Evolutionary conservation across 2,113 vertebrate genomes (phyloP).

Genomic region (Odocoileus virginianus): DNA sequence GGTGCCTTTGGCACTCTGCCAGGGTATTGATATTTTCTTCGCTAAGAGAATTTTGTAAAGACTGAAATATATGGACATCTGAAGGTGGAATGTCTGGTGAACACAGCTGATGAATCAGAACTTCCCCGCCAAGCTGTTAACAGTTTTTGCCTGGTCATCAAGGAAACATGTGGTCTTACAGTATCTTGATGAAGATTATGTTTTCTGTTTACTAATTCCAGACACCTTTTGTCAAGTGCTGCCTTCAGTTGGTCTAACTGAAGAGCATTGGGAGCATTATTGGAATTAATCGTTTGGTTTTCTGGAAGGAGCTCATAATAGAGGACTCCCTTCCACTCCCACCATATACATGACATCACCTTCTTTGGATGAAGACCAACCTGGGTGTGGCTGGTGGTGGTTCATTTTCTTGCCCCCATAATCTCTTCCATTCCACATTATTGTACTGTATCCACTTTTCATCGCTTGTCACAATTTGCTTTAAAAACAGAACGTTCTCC

Average conservation of each 20-base stretch:
- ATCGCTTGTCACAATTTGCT: background rate
- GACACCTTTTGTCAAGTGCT: background rate
- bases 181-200: background rate
- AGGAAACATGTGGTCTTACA: background rate
- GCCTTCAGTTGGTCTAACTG: background rate
- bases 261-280: background rate
- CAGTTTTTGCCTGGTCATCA: background rate
- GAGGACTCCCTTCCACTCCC: background rate
- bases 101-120: background rate
- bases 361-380: background rate
- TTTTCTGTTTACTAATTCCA: background rate
- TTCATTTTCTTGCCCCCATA: background rate
- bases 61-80: background rate
- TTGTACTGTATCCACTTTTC: background rate
- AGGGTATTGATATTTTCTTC: background rate
- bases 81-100: background rate
- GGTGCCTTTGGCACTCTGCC: background rate
- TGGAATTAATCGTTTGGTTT: background rate
- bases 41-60: background rate
- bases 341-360: background rate
- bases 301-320: background rate
- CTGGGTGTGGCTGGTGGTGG: background rate
- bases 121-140: background rate
- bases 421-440: background rate
- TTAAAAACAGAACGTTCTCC: background rate